A percentile compares a stretch with the other conserved stretches of the same genome.
phyloP scores from a whole-genome alignment of 2,113 vertebrate species.

The Trogon surrucura region DNA sequence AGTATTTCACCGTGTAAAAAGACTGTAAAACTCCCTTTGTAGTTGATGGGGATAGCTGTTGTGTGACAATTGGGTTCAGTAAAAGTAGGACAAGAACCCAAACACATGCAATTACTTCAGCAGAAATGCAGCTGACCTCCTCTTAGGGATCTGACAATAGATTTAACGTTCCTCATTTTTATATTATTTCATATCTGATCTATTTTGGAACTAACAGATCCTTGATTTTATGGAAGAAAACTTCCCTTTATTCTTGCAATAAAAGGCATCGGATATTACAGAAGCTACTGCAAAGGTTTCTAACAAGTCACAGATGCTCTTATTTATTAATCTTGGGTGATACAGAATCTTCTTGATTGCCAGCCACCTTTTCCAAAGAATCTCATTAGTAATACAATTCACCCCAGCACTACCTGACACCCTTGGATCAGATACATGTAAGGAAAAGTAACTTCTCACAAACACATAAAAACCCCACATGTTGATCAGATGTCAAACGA shows the following conservation, averaged over 20 bases:
- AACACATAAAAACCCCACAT: not conserved
- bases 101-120: slow-evolving; percentile 40
- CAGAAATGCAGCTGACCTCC: not conserved
- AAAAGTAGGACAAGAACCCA: not conserved
- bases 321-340: not conserved
- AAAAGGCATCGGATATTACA: not conserved
- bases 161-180: not conserved
- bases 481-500: not conserved
- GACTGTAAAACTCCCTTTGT: not conserved
- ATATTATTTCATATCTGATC: not conserved
- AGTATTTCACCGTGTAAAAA: not conserved
- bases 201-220: not conserved
- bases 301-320: not conserved
- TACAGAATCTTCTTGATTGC: not conserved
- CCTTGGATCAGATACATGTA: rapidly evolving
- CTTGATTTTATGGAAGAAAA: not conserved
- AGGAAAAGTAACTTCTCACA: not conserved
- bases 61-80: not conserved
- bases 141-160: not conserved
- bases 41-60: not conserved
- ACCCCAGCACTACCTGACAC: not conserved
- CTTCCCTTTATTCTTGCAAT: not conserved
- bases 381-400: not conserved
- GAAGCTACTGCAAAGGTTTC: not conserved
- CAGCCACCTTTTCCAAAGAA: not conserved